Conservation (phyloP, 2,888 invertebrate species). For the Nymphalis polychloros region DNA sequence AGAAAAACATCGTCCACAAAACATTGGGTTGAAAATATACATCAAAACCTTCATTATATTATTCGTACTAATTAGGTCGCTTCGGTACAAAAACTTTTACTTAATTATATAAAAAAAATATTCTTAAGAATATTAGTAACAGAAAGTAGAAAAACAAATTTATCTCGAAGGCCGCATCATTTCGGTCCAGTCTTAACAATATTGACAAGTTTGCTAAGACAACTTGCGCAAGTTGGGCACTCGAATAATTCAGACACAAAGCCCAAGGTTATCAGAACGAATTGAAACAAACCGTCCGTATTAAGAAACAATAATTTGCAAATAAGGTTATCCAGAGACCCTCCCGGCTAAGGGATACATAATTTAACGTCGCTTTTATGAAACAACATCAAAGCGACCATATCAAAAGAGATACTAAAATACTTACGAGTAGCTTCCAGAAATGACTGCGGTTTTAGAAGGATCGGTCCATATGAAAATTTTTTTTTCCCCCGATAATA, state of each 20-base stretch:
- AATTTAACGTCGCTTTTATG: slow-evolving; percentile 35
- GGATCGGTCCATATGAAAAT: slow-evolving; percentile 13
- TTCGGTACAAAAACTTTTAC: no score
- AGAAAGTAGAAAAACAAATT: slow-evolving; percentile 13
- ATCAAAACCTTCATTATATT: no score
- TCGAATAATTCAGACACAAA: slow-evolving; percentile 9
- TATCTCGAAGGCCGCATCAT: slow-evolving; percentile 29
- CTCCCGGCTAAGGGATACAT: slow-evolving; percentile 38
- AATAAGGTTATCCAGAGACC: slow-evolving; percentile 35
- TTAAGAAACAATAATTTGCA: slow-evolving; percentile 44
- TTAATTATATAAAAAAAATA: not conserved
- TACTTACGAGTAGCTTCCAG: slow-evolving; percentile 26
- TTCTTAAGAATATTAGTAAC: not conserved
- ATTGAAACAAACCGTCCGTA: slow-evolving; percentile 24
- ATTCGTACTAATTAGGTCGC: no score
- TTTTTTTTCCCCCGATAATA: not conserved
- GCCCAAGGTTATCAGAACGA: slow-evolving; percentile 16
- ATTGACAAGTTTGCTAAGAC: slow-evolving; percentile 36
- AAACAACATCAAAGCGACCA: slow-evolving; percentile 40
- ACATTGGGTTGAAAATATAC: not conserved
- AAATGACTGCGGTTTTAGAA: slow-evolving; percentile 22
- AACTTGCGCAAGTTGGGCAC: slow-evolving; percentile 11
- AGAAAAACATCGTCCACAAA: not conserved
- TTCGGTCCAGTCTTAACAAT: slow-evolving; percentile 29
- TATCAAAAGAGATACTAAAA: slow-evolving; percentile 39